Conservation (phyloP, 2,797 vertebrate species). For the Rachycentron canadum region DNA sequence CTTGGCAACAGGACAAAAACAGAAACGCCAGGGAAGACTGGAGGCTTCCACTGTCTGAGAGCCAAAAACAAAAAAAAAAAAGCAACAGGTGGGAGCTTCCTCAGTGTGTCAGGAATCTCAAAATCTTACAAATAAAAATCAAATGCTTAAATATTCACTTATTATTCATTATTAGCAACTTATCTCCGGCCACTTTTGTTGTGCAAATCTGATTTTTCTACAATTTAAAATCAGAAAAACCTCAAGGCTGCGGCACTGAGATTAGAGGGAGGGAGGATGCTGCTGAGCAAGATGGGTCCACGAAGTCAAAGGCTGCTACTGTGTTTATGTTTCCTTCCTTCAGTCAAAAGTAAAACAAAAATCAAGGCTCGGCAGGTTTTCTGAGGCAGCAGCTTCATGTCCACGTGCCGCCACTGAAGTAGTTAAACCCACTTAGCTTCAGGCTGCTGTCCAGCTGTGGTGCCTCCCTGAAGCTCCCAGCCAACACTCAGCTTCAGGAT, state of each 20-base stretch:
- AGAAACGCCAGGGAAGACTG: conserved; percentile 46
- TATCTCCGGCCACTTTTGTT: neutral
- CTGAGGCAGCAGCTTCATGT: neutral
- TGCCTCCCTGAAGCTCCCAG: conserved; percentile 1
- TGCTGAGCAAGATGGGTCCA: neutral
- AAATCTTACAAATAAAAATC: neutral
- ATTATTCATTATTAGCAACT: neutral
- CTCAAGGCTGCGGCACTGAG: conserved; percentile 2
- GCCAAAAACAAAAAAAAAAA: conserved; percentile 6
- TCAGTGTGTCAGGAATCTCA: neutral
- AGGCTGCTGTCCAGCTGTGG: neutral
- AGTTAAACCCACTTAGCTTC: neutral
- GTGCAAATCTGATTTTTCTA: neutral
- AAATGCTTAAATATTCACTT: too few species aligned
- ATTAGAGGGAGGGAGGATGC: neutral
- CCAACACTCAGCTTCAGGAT: neutral
- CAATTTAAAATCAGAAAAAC: neutral
- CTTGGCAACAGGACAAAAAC: conserved; percentile 48
- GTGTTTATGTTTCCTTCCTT: neutral
- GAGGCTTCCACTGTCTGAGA: neutral
- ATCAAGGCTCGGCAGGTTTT: neutral
- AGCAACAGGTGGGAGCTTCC: conserved; percentile 37
- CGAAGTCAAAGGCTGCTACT: neutral
- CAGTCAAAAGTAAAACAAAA: neutral
- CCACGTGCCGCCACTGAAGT: neutral